Conservation (phyloP, 2,888 invertebrate species). For the Platycnemis pennipes region DNA sequence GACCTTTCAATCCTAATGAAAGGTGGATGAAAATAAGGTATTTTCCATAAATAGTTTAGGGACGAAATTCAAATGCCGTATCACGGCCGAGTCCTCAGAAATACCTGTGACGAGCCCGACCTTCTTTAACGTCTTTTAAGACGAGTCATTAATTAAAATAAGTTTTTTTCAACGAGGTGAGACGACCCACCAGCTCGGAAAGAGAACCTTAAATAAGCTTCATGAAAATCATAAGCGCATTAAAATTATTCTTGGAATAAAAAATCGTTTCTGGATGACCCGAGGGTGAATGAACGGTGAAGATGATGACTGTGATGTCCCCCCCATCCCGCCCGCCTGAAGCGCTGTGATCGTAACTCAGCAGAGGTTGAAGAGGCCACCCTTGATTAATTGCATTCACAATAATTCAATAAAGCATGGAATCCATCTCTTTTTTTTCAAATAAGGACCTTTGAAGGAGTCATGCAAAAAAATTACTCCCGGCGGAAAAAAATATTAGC, state of each 20-base stretch:
- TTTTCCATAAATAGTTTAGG: neutral
- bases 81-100: neutral
- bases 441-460: neutral
- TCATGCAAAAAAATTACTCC: neutral
- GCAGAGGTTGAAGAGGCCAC: neutral
- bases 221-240: neutral
- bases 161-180: neutral
- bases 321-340: neutral
- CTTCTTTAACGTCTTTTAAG: neutral
- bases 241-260: neutral
- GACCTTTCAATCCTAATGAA: neutral
- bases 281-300: neutral
- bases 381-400: slow-evolving; percentile 21
- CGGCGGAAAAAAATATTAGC: neutral
- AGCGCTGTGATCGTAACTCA: neutral
- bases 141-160: neutral
- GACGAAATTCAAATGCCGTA: neutral
- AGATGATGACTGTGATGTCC: neutral
- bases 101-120: neutral
- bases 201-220: neutral
- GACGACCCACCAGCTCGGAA: neutral
- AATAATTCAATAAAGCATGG: neutral
- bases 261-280: neutral
- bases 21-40: neutral
- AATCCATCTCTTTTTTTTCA: neutral